phyloP scores from a whole-genome alignment of 2,888 invertebrate genomes.

The Brachypalpus laphriformis region DNA sequence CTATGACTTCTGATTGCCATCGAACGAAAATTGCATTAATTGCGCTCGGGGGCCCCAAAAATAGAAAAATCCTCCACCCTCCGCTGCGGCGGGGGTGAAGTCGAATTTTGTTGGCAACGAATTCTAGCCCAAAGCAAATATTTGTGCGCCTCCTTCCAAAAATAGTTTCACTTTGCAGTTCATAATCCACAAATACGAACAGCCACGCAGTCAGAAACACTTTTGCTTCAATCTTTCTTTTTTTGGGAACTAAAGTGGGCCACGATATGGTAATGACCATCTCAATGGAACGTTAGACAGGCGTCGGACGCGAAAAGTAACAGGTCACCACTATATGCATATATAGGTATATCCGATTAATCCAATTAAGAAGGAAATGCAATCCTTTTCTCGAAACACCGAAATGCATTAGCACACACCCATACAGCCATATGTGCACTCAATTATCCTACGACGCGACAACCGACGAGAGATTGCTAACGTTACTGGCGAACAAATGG shows the following conservation, averaged over 20 bases:
- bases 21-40: conserved; percentile 64
- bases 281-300: too few relatives aligned
- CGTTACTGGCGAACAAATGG: conserved; percentile 51
- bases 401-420: conserved; percentile 8
- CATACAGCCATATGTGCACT: conserved; percentile 29
- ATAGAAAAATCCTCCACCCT: neutral
- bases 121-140: conserved; percentile 58
- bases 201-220: neutral
- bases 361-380: conserved; percentile 15
- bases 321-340: too few relatives aligned
- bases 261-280: conserved; percentile 42
- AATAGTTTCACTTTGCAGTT: conserved; percentile 65
- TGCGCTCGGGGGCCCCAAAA: conserved; percentile 27
- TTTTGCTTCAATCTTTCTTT: neutral
- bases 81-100: neutral
- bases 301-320: neutral
- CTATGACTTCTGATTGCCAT: conserved; percentile 64
- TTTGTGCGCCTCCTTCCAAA: conserved; percentile 51
- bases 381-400: neutral
- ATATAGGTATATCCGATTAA: conserved; percentile 45
- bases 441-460: conserved; percentile 64
- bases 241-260: conserved; percentile 8
- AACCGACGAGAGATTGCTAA: conserved; percentile 29
- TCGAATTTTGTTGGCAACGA: conserved; percentile 46
- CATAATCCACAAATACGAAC: conserved; percentile 44